Percentiles rank a stretch among this genome's conserved stretches.
phyloP scores from a whole-genome alignment of 1,140 invertebrate genomes.

The Hylaeus anthracinus region DNA sequence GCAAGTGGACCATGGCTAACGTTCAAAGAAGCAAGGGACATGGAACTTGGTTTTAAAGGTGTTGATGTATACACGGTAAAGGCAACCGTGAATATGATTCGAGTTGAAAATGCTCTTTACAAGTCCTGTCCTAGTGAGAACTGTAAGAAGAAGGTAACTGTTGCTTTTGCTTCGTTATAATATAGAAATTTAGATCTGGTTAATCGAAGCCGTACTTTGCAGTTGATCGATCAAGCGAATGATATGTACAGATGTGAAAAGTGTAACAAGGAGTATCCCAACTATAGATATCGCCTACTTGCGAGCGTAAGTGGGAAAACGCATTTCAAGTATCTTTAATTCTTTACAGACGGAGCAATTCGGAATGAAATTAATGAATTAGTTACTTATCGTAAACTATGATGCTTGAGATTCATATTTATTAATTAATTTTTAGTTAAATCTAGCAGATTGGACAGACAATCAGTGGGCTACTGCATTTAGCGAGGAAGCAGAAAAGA shows the following conservation, averaged over 20 bases:
- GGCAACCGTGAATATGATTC: conserved; percentile 86
- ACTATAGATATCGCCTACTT: conserved; percentile 93
- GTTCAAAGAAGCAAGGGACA: conserved; percentile 87
- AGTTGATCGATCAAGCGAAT: conserved; percentile 91
- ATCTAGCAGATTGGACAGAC: conserved; percentile 90
- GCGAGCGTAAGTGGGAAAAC: conserved; percentile 85
- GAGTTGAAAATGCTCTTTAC: conserved; percentile 92
- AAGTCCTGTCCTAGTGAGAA: conserved; percentile 92
- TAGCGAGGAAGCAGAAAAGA: conserved; percentile 90
- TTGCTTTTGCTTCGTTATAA: neutral
- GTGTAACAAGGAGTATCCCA: conserved; percentile 91
- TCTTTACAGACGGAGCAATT: no score
- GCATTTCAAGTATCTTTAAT: neutral
- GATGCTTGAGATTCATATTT: neutral
- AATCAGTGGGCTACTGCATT: conserved; percentile 95
- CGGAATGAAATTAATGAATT: no score
- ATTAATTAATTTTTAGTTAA: conserved; percentile 81
- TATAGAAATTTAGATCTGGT: conserved; percentile 15
- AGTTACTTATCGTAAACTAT: no score
- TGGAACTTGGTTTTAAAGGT: conserved; percentile 85
- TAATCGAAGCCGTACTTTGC: conserved; percentile 36
- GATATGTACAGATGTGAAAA: conserved; percentile 97
- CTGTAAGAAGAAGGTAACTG: conserved; percentile 94
- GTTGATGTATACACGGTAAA: conserved; percentile 90
- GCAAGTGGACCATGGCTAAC: conserved; percentile 81